Conservation (phyloP, 2,113 vertebrate species). For the Thamnophis sirtalis region DNA sequence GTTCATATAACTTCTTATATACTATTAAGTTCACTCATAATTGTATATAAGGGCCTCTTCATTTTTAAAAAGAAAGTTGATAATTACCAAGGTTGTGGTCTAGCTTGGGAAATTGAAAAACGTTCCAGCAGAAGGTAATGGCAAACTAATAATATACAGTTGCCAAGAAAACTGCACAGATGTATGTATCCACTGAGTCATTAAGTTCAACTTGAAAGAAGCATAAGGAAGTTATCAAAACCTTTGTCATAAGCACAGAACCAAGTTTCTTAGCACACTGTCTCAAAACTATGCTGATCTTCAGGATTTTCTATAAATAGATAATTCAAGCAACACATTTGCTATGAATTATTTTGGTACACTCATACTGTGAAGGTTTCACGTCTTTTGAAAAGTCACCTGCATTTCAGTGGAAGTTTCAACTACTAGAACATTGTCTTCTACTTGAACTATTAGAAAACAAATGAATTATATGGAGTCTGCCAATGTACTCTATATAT, state of each 20-base stretch:
- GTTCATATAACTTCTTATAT: no score
- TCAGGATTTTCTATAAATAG: not conserved
- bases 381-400: not conserved
- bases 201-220: not conserved
- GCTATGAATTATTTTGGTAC: not conserved
- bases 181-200: not conserved
- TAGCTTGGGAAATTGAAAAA: not conserved
- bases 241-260: not conserved
- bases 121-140: not conserved
- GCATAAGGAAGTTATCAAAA: not conserved
- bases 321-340: not conserved
- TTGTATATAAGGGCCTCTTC: not conserved
- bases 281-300: not conserved
- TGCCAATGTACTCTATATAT: not conserved
- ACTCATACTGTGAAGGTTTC: not conserved
- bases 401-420: not conserved
- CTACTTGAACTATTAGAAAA: not conserved
- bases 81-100: not conserved
- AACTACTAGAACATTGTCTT: not conserved
- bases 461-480: not conserved
- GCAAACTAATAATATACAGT: not conserved
- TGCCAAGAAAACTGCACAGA: not conserved
- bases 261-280: not conserved
- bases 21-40: not conserved
- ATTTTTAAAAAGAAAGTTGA: not conserved